These are phyloP conservation scores for Clarias pachynema DNA, from an alignment of 2,797 vertebrate genomes.

Conservation along the genomic window DNA sequence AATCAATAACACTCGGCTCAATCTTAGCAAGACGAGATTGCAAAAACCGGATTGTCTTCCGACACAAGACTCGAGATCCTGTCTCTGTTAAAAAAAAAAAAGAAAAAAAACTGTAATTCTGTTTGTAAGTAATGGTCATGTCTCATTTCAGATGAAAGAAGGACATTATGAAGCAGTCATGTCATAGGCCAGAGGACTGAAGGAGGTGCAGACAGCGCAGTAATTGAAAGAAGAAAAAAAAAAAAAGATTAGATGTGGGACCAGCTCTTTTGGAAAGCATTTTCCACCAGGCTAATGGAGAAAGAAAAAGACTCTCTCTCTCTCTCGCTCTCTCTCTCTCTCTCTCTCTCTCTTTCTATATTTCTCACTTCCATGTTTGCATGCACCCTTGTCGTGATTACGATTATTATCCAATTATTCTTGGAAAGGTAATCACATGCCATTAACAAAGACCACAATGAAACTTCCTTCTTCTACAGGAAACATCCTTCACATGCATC, in stretches of 20 bases:
- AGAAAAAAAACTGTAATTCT: background rate
- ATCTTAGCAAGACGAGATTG: background rate
- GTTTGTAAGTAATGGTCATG: background rate
- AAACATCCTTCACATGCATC: background rate
- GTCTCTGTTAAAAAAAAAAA: background rate
- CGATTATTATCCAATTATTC: background rate
- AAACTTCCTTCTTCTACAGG: background rate
- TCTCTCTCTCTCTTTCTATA: background rate
- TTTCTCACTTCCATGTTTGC: background rate
- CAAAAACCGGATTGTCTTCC: background rate
- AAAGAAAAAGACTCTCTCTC: background rate
- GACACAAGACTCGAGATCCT: background rate
- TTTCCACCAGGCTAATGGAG: background rate
- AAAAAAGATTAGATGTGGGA: background rate
- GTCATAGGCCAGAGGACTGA: constrained; percentile 1
- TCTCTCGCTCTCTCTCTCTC: background rate
- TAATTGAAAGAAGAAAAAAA: background rate
- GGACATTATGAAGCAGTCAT: background rate
- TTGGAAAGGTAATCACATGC: background rate
- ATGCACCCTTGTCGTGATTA: background rate
- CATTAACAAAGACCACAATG: background rate
- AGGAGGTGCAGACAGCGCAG: background rate
- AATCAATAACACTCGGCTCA: constrained; percentile 2
- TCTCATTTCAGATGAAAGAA: background rate
- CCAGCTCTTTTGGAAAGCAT: background rate